Base-by-base conservation (phyloP, 2,888 invertebrate genomes). In the Cryptocephalus primarius region DNA sequence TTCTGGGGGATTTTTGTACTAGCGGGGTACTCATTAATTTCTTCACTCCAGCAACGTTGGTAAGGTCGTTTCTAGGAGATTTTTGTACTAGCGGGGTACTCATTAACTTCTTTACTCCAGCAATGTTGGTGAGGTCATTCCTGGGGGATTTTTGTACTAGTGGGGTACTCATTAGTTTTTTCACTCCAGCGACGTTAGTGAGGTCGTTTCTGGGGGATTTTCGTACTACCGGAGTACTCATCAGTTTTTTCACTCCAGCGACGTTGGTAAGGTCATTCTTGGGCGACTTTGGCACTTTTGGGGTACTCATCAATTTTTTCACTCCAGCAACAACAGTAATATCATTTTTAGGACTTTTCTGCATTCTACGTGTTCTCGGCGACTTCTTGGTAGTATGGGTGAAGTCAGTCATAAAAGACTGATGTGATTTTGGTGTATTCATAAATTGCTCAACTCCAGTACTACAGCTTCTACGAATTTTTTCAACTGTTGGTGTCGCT, bases 51-150 rank as follows among this genome's bases (percentile, higher is more conserved):
- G 51, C 51, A 33, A 59, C 31, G 33, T 54, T 40, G 40, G 47
- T 47, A 10, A 62, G 50, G 46, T 59, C 57, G 8, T 42, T 43
- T 10, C 43, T 32, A 10, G 46, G 42, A 36, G 54, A 49, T 31
- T 56, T 59, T 36, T 48, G 48, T 32, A 33, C 13, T 44, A 47
- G 55, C 1, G 58, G 58, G 1, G 60, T 53, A 39, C 40, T 51
- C 40, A 62, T 48, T 4, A 66, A 42, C 36, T 52, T 55, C 36
- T 55, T 59, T 1, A 63, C 54, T 4, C 62, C 61, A 9, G 13
- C 43, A 14, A 62, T 49, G 43, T 54, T 39, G 2, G 51, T 52
- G 11, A 60, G 43, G 38, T 59, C 57, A 46, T 59, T 61, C 22
- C 48, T 41, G n/a, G 60, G 60, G 0, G 55, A 55, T 40, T 54